Conservation (phyloP, 2,797 vertebrate genomes). For the Epinephelus awoara region DNA sequence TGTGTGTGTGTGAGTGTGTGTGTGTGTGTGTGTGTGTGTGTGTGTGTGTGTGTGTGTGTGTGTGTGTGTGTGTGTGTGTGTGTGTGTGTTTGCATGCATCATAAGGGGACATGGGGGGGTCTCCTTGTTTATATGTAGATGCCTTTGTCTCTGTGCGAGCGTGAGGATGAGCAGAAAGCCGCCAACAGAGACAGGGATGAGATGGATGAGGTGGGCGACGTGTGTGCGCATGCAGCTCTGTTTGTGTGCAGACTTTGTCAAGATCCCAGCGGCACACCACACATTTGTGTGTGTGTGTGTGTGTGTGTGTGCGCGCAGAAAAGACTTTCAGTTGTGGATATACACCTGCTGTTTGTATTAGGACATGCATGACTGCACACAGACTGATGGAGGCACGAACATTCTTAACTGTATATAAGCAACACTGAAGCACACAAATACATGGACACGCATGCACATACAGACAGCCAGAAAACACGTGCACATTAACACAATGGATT, state of each 20-base stretch:
- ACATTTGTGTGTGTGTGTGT: not conserved
- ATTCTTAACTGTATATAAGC: not conserved
- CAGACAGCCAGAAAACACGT: not conserved
- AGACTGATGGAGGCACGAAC: not conserved
- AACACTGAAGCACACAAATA: not conserved
- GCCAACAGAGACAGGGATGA: slow-evolving; percentile 51
- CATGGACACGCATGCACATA: not conserved
- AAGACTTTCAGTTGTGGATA: slow-evolving; percentile 16
- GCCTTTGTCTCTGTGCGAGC: slow-evolving; percentile 56
- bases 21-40: not conserved
- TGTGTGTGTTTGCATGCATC: not conserved
- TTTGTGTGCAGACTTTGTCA: slow-evolving; percentile 50
- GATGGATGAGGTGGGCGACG: slow-evolving; percentile 62
- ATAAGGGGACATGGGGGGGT: slow-evolving; percentile 8
- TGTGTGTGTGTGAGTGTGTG: not conserved
- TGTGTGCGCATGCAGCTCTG: slow-evolving; percentile 40
- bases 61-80: not conserved
- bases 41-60: not conserved
- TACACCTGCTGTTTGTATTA: slow-evolving; percentile 22
- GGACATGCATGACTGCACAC: not conserved
- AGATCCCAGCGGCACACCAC: slow-evolving; percentile 24
- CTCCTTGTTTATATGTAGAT: slow-evolving; percentile 62
- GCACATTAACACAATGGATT: not conserved
- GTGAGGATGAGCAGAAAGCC: slow-evolving; percentile 41
- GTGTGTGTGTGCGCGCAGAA: slow-evolving; percentile 1